These are phyloP conservation scores for Epinotia nisella DNA, from an alignment of 2,888 invertebrate species.

Conservation along the genomic window DNA sequence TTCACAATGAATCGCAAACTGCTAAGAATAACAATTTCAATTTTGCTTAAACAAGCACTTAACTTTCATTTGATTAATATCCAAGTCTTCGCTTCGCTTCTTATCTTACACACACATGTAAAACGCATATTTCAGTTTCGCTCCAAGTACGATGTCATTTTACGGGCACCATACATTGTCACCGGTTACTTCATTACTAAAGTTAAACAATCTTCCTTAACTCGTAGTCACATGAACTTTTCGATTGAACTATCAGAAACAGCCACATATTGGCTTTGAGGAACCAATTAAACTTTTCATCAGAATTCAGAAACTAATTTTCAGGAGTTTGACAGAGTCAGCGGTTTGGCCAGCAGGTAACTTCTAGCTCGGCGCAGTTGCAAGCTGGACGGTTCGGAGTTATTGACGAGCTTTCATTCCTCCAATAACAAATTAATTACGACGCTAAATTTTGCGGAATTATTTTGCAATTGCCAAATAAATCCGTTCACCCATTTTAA, in stretches of 20 bases:
- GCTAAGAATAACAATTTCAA: conserved; percentile 11
- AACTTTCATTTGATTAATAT: conserved; percentile 15
- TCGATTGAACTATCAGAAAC: conserved; percentile 67
- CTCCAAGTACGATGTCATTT: background rate
- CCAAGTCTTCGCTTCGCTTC: conserved; percentile 3
- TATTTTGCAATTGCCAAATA: background rate
- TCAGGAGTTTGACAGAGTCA: conserved; percentile 80
- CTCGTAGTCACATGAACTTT: conserved; percentile 59
- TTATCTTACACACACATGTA: background rate
- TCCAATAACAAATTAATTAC: conserved; percentile 32
- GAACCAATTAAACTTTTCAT: conserved; percentile 83
- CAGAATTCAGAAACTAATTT: conserved; percentile 81
- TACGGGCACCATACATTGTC: conserved; percentile 46
- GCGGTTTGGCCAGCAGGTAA: conserved; percentile 73
- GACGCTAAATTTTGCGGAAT: too few relatives aligned
- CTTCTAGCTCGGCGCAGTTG: conserved; percentile 60
- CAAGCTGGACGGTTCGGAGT: conserved; percentile 61
- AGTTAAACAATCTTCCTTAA: conserved; percentile 57
- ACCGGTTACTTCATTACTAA: conserved; percentile 55
- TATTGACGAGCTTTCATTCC: conserved; percentile 68
- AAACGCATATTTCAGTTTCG: conserved; percentile 15
- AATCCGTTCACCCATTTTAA: background rate
- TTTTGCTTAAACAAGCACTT: conserved; percentile 14
- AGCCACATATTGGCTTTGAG: conserved; percentile 75
- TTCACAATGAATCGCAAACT: conserved; percentile 7